These are phyloP conservation scores for Macrotus californicus DNA, from an alignment of 2,113 vertebrate species.

Conservation along the genomic window DNA sequence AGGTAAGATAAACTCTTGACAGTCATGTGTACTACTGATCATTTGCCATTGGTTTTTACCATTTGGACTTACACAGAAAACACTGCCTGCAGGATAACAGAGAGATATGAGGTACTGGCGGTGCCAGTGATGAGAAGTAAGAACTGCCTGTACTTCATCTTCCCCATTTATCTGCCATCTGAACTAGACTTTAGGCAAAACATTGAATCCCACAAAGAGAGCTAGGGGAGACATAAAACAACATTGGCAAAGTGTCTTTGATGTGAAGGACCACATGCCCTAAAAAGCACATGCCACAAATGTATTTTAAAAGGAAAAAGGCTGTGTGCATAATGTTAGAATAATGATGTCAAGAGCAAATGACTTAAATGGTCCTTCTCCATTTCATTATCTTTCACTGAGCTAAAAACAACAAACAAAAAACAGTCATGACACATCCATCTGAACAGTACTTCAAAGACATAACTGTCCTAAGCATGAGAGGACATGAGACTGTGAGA, in stretches of 20 bases:
- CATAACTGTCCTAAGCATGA: background rate
- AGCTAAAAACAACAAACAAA: conserved; percentile 14
- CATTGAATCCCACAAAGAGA: conserved; percentile 30
- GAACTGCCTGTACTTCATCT: conserved; percentile 23
- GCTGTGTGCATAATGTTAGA: background rate
- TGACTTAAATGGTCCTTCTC: conserved; percentile 31
- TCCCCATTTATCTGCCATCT: background rate
- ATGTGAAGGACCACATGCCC: background rate
- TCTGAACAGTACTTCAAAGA: background rate
- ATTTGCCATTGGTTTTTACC: background rate
- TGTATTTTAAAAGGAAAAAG: conserved; percentile 23
- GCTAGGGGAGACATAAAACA: conserved; percentile 38
- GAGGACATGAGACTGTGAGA: background rate
- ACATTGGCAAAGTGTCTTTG: background rate
- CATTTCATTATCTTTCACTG: background rate
- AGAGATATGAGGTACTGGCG: background rate
- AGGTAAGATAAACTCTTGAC: background rate
- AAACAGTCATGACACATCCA: background rate
- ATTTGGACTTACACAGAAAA: background rate
- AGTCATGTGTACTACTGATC: background rate
- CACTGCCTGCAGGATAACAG: background rate
- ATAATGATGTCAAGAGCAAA: conserved; percentile 24
- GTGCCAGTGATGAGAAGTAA: background rate
- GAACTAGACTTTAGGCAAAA: conserved; percentile 28
- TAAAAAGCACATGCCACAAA: conserved; percentile 48